Evolutionary conservation across 2,888 invertebrate species (phyloP), one percentile per base, ranked within the genome.

Genomic region (Panzeria rudis): DNA sequence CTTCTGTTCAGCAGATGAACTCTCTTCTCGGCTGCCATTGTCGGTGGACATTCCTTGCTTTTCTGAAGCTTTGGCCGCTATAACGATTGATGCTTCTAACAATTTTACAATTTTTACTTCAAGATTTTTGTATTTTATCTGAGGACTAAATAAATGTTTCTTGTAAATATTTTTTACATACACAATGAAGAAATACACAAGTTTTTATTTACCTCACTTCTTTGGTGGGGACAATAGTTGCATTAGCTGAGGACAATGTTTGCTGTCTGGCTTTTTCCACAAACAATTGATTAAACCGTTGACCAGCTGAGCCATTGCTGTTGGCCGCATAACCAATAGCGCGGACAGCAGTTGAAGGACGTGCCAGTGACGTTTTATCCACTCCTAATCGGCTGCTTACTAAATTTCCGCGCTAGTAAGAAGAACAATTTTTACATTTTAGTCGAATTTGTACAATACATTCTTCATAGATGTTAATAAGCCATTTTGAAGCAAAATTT

Each of bases 261-360:
- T 92, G 90, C 52, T 92, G 92, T 56, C 91, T 91, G 32, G 91
- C 90, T 82, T 90, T 92, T 69, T 92, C 91, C 25, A 94, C 94
- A 87, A 96, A 95, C 82, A 98, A 93, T 6, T 97, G 97, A 91
- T 98, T 96, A 89, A 97, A 96, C 84, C 94, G 91, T 84, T 94
- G 94, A 7, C 92, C 91, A 87, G 92, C 94, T 7, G 91, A 89
- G 8, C 87, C 88, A 23, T 64, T 80, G 38, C 87, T 88, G 35
- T 86, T 88, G 2, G 98, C 97, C 5, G 97, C 97, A 92, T 98
- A 99, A 0, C 99, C 99, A 32, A 98, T 99, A 9, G 98, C 99
- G 79, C 98, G 94, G 50, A 99, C 97, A 2, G 99, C 99, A 3
- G 99, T 99, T 94, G 99, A 98, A 0, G 99, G 99, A 78, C 99